Evolutionary conservation across 2,888 invertebrate genomes (phyloP), one percentile per base, ranked within the genome.

Genomic region (Ophion slaviceki): DNA sequence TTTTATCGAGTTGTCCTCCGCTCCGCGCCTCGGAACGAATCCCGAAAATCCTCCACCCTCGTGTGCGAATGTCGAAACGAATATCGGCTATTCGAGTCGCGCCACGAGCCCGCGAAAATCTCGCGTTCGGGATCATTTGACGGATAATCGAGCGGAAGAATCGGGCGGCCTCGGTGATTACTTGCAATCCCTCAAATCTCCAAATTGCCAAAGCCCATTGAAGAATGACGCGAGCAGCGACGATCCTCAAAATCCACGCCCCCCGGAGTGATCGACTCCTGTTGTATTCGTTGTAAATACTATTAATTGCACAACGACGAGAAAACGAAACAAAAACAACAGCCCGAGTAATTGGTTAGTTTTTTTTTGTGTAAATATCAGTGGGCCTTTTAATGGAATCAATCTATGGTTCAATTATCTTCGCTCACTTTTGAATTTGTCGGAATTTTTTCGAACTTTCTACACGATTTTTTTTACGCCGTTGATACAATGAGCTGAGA

Each of bases 111-210:
- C 79, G 28, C 53, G 76, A 61, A 61, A 72, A 11, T 17, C 8
- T 0, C 82, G 82, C 47, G 77, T 80, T 32, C 28, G 57, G n/a
- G 68, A 68, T 1, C 7, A 32, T 40, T 24, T 4, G 10, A 62
- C 61, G 61, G 20, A 7, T n/a, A 62, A 81, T 64, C 59, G 8
- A 75, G 2, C 7, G 40, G 71, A 67, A 68, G 80, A 88, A 76
- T 88, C 88, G 17, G 89, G 87, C 47, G 92, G 92, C 67, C 85
- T 93, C 57, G 89, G 89, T 67, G 92, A 93, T 80, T 93, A 93
- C 80, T 87, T 93, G 76, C 87, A 91, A 75, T 92, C 91, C 64
- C 80, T 92, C 20, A 89, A 89, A 14, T 85, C 87, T 0, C 84
- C 90, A 14, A 87, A 86, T 36, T 75, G 82, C 57, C 86, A 77